Evolutionary conservation across 2,113 vertebrate species (phyloP).

Genomic region (Poeciliopsis prolifica): DNA sequence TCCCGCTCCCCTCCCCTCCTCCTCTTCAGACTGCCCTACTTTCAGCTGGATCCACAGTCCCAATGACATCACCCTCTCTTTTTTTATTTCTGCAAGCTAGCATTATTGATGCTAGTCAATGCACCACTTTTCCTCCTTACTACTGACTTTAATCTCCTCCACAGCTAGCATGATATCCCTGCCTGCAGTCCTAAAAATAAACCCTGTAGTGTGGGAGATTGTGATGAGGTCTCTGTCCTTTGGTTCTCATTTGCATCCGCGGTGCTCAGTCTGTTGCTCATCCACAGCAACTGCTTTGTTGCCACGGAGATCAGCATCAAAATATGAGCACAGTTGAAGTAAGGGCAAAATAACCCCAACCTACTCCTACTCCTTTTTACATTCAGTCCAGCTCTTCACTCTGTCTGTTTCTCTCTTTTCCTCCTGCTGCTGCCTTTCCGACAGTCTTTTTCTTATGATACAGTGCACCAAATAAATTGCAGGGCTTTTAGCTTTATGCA

Average conservation of each 20-base stretch:
- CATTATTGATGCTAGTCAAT: slow-evolving; percentile 33
- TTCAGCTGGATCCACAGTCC: slow-evolving; percentile 73
- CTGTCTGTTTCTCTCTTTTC: slow-evolving; percentile 15
- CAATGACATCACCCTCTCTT: slow-evolving; percentile 74
- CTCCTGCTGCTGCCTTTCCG: slow-evolving; percentile 1
- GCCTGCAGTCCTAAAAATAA: slow-evolving; percentile 38
- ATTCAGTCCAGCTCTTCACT: slow-evolving; percentile 33
- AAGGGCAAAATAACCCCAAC: slow-evolving; percentile 4
- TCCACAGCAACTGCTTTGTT: slow-evolving; percentile 50
- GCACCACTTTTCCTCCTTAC: slow-evolving; percentile 21
- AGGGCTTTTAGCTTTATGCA: neutral
- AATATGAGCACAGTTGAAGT: slow-evolving; percentile 25
- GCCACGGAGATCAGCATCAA: slow-evolving; percentile 54
- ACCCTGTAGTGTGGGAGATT: slow-evolving; percentile 25
- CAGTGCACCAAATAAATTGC: neutral
- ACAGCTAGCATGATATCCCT: slow-evolving; percentile 25
- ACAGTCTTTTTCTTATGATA: neutral
- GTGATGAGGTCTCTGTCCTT: slow-evolving; percentile 18
- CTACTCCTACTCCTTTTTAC: slow-evolving; percentile 5
- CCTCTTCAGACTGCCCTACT: slow-evolving; percentile 78
- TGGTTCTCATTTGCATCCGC: slow-evolving; percentile 52
- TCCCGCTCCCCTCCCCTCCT: slow-evolving; percentile 39
- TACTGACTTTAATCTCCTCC: slow-evolving; percentile 38
- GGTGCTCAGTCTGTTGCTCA: slow-evolving; percentile 42
- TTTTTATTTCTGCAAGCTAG: slow-evolving; percentile 33